Conservation (phyloP, 2,888 invertebrate genomes). For the Tenthredo scrophulariae region DNA sequence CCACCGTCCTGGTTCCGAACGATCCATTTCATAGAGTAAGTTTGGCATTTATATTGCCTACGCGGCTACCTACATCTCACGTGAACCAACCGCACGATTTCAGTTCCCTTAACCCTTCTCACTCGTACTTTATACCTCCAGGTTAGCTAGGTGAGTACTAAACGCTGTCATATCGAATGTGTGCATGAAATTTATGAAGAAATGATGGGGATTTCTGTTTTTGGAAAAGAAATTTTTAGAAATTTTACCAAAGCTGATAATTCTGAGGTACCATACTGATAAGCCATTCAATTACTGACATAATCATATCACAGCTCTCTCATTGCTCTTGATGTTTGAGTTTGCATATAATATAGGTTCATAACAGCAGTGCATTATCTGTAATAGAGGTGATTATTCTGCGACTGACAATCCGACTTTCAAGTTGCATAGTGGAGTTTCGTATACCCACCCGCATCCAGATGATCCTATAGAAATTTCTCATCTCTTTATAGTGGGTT, state of each 20-base stretch:
- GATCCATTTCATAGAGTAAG: slow-evolving; percentile 62
- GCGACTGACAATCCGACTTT: background rate
- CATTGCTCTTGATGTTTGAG: background rate
- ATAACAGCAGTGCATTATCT: background rate
- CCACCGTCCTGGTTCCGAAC: slow-evolving; percentile 59
- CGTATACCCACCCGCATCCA: background rate
- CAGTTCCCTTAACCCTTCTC: background rate
- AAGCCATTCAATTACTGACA: background rate
- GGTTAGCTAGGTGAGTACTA: background rate
- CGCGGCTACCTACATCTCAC: background rate
- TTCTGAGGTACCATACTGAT: background rate
- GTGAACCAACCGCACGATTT: background rate
- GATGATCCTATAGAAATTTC: background rate
- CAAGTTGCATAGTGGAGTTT: background rate
- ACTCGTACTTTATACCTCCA: background rate
- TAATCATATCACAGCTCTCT: background rate
- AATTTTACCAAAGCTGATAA: background rate
- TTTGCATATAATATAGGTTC: background rate
- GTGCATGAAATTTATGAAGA: background rate
- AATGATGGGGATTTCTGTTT: background rate
- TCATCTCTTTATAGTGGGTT: background rate
- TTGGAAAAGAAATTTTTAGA: background rate
- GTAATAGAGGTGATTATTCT: background rate
- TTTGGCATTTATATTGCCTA: slow-evolving; percentile 31
- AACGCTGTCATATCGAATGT: background rate